These are phyloP conservation scores for Xestia xanthographa DNA, from an alignment of 2,888 invertebrate genomes.

Conservation along the genomic window DNA sequence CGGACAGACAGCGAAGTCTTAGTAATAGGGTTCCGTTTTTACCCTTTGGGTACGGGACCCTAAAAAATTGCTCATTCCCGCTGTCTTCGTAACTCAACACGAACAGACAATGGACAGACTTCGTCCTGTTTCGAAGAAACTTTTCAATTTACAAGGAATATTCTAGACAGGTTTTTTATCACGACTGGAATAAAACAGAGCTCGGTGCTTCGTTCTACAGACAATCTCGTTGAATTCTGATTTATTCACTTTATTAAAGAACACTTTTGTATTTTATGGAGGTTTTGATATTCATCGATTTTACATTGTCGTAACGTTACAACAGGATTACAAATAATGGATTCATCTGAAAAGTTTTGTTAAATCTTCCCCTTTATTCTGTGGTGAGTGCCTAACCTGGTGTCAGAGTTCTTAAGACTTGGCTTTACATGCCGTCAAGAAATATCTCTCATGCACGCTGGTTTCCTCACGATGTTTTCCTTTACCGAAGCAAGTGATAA, in stretches of 20 bases:
- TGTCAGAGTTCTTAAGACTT: no score
- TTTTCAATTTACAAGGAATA: conserved; percentile 69
- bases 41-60: no score
- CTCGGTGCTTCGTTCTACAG: conserved; percentile 25
- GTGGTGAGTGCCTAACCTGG: no score
- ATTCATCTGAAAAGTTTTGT: not conserved
- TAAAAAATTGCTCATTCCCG: not conserved
- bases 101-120: conserved; percentile 38
- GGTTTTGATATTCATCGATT: conserved; percentile 22
- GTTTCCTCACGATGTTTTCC: no score
- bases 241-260: conserved; percentile 47
- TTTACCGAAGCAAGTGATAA: no score
- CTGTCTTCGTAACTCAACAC: conserved; percentile 27
- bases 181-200: conserved; percentile 40
- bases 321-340: not conserved
- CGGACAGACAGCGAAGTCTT: no score
- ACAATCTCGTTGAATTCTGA: conserved; percentile 46
- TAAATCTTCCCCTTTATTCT: not conserved
- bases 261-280: conserved; percentile 12
- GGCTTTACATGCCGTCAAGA: no score
- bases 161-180: conserved; percentile 54
- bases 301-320: not conserved
- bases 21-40: no score
- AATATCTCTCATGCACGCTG: no score
- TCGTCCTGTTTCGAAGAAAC: conserved; percentile 59